These are phyloP conservation scores for Drosophila jambulina DNA, from an alignment of 1,140 invertebrate genomes.

Conservation along the genomic window DNA sequence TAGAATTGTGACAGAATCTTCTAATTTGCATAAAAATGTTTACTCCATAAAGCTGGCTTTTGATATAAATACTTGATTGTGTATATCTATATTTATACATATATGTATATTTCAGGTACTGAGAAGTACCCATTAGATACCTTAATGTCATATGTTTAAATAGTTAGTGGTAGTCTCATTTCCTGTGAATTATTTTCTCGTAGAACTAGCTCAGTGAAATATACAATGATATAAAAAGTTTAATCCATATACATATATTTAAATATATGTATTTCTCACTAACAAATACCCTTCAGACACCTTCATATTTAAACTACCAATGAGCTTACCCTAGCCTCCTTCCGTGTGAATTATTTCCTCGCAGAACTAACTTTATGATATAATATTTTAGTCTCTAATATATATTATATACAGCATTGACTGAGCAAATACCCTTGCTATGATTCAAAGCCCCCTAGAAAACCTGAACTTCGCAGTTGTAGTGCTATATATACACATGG, in stretches of 20 bases:
- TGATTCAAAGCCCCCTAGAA: slow-evolving; percentile 7
- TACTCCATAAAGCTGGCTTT: not conserved
- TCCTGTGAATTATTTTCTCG: too few species aligned
- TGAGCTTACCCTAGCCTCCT: too few species aligned
- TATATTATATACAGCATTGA: slow-evolving; percentile 3
- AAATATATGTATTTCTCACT: too few species aligned
- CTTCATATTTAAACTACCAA: too few species aligned
- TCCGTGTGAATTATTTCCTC: not conserved
- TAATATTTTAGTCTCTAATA: not conserved
- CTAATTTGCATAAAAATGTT: slow-evolving; percentile 2
- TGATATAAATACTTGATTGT: not conserved
- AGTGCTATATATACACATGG: slow-evolving; percentile 1
- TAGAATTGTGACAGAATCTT: not conserved
- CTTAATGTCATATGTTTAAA: too few species aligned
- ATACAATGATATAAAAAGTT: too few species aligned
- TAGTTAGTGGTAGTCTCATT: too few species aligned
- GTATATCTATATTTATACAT: not conserved
- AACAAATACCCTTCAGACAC: too few species aligned
- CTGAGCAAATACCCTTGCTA: slow-evolving; percentile 2
- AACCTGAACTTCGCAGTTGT: not conserved
- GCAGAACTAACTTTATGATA: not conserved
- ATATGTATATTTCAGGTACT: not conserved
- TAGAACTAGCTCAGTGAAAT: too few species aligned
- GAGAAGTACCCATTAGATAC: too few species aligned
- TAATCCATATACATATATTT: too few species aligned